A percentile compares a stretch with the other conserved stretches of the same genome.
These are phyloP conservation scores for Glareola pratincola DNA, from an alignment of 2,113 vertebrate genomes.

Conservation along the genomic window DNA sequence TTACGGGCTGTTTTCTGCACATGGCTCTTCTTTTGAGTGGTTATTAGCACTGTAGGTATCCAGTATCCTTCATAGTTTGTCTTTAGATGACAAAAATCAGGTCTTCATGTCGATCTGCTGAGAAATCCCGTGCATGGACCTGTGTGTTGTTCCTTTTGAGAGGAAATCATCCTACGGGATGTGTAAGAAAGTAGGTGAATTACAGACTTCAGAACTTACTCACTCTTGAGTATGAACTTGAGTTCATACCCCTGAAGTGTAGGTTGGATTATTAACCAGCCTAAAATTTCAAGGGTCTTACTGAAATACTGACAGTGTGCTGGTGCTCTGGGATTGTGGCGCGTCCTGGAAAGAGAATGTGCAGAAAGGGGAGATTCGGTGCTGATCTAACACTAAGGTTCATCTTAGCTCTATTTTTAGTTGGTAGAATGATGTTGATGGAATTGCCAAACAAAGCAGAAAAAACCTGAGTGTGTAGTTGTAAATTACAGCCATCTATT, in stretches of 20 bases:
- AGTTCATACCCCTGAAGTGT: not conserved
- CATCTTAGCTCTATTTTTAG: not conserved
- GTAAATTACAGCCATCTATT: not conserved
- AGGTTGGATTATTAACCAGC: not conserved
- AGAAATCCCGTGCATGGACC: fast-evolving
- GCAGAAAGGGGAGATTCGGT: fast-evolving
- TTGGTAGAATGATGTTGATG: not conserved
- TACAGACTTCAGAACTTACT: not conserved
- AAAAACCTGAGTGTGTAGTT: not conserved
- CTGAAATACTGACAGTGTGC: not conserved
- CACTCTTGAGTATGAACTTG: not conserved
- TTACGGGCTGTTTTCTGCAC: not conserved
- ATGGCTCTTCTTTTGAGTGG: not conserved
- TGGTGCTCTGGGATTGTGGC: not conserved
- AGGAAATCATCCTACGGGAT: not conserved
- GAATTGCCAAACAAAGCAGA: not conserved
- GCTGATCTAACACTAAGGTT: not conserved
- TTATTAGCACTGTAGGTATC: not conserved
- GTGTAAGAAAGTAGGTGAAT: not conserved
- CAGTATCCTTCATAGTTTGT: not conserved
- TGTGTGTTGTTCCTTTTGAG: not conserved
- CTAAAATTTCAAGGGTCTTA: not conserved
- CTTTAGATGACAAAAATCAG: not conserved
- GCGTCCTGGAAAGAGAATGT: not conserved
- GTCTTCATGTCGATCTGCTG: fast-evolving